These are phyloP conservation scores for Scrobipalpa costella DNA, from an alignment of 2,888 invertebrate species.

Conservation along the genomic window DNA sequence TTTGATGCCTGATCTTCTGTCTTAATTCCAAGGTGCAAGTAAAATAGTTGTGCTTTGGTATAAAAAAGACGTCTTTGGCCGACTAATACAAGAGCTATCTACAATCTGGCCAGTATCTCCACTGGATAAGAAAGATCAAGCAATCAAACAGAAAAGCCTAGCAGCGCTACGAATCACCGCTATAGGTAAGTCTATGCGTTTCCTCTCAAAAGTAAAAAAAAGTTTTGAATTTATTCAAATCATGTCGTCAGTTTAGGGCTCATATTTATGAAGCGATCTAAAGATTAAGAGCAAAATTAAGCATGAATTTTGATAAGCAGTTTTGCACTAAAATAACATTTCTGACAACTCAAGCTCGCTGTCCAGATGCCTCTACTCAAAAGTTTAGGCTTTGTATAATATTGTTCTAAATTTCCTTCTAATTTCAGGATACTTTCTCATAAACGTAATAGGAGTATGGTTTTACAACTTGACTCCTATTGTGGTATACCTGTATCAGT, in stretches of 20 bases:
- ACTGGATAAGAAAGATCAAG: constrained; percentile 51
- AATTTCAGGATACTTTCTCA: constrained; percentile 61
- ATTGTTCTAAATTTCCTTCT: background rate
- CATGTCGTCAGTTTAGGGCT: no score
- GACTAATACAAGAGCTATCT: constrained; percentile 59
- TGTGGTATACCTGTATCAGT: constrained; percentile 53
- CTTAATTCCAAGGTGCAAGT: constrained; percentile 41
- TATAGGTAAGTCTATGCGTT: constrained; percentile 58
- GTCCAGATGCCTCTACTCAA: no score
- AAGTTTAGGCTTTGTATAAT: background rate
- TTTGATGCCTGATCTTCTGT: background rate
- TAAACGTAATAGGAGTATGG: constrained; percentile 64
- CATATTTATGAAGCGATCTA: no score
- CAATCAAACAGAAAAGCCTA: constrained; percentile 61
- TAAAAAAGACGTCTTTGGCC: constrained; percentile 62
- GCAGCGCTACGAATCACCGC: constrained; percentile 60
- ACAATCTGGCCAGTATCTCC: constrained; percentile 71
- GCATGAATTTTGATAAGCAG: no score
- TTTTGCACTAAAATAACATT: no score
- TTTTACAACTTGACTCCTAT: constrained; percentile 72
- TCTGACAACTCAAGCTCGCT: no score
- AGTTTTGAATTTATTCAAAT: no score
- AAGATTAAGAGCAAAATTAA: no score
- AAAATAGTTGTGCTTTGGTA: constrained; percentile 71
- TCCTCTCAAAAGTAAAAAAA: no score